Percentiles rank a stretch among this genome's conserved stretches.
Conservation (phyloP, 2,113 vertebrate species). For the Bubo bubo region DNA sequence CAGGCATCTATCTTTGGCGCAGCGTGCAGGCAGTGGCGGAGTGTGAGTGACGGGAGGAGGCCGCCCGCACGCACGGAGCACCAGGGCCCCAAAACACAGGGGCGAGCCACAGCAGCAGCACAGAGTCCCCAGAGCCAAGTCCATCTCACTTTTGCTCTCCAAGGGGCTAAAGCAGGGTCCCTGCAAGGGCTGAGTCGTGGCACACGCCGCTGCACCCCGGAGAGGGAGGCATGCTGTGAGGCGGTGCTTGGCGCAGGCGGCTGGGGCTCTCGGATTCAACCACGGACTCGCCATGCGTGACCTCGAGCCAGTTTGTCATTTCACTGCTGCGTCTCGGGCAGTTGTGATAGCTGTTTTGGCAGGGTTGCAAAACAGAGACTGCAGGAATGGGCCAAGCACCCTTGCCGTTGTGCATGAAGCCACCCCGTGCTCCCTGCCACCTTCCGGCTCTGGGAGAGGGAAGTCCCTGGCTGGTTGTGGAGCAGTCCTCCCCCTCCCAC, state of each 20-base stretch:
- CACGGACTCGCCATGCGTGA: rapidly evolving
- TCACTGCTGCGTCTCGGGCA: background rate
- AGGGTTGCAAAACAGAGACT: background rate
- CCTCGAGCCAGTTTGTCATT: background rate
- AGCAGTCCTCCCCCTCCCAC: background rate
- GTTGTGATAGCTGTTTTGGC: background rate
- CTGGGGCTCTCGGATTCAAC: background rate
- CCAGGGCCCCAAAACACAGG: background rate
- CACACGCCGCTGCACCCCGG: rapidly evolving
- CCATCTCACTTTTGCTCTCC: background rate
- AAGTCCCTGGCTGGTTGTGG: background rate
- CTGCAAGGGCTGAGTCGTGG: rapidly evolving
- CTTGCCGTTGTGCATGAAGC: background rate
- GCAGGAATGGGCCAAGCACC: background rate
- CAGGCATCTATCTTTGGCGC: background rate
- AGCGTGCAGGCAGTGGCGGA: background rate
- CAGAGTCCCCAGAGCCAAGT: background rate
- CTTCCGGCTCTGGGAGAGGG: background rate
- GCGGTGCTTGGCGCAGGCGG: rapidly evolving
- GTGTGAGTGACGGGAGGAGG: background rate
- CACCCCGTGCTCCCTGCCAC: background rate
- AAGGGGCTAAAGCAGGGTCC: background rate
- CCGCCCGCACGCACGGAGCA: background rate
- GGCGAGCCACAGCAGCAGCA: background rate
- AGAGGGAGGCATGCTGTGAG: background rate